These are phyloP conservation scores for Discoglossus pictus DNA, from an alignment of 2,797 vertebrate genomes.

Conservation along the genomic window DNA sequence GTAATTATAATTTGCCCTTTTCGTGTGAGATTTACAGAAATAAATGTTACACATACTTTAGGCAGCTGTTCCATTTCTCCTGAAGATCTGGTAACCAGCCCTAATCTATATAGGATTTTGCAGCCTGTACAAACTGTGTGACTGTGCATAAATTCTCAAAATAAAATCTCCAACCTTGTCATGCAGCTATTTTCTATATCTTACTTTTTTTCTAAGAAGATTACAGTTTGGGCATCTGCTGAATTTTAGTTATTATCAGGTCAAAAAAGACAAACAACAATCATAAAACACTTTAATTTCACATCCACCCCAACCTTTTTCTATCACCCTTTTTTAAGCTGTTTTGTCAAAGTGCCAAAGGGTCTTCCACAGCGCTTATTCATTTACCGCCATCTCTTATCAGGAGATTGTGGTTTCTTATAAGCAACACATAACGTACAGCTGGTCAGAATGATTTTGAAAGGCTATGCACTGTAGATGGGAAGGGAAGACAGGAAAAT, in stretches of 20 bases:
- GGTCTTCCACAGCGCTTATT: conserved; percentile 37
- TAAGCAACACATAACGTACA: conserved; percentile 26
- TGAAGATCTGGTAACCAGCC: conserved; percentile 33
- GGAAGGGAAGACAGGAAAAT: conserved; percentile 32
- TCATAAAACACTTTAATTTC: conserved; percentile 27
- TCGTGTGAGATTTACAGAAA: not conserved
- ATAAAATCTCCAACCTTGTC: conserved; percentile 14
- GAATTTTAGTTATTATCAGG: conserved; percentile 56
- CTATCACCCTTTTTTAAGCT: not conserved
- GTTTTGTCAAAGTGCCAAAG: conserved; percentile 14
- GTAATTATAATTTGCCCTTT: conserved; percentile 17
- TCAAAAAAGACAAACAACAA: conserved; percentile 40
- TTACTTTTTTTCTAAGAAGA: conserved; percentile 14
- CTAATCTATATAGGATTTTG: conserved; percentile 31
- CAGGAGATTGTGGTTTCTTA: conserved; percentile 39
- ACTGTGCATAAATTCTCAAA: conserved; percentile 35
- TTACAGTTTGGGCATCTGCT: conserved; percentile 52
- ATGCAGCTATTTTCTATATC: not conserved
- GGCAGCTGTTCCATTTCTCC: conserved; percentile 25
- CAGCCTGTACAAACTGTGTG: conserved; percentile 5
- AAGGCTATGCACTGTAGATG: conserved; percentile 30
- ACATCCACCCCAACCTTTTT: not conserved
- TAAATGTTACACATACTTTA: conserved; percentile 24
- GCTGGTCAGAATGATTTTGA: conserved; percentile 40
- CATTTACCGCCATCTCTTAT: conserved; percentile 34